These are phyloP conservation scores for Pyrocoelia pectoralis DNA, from an alignment of 2,888 invertebrate genomes.

Conservation along the genomic window DNA sequence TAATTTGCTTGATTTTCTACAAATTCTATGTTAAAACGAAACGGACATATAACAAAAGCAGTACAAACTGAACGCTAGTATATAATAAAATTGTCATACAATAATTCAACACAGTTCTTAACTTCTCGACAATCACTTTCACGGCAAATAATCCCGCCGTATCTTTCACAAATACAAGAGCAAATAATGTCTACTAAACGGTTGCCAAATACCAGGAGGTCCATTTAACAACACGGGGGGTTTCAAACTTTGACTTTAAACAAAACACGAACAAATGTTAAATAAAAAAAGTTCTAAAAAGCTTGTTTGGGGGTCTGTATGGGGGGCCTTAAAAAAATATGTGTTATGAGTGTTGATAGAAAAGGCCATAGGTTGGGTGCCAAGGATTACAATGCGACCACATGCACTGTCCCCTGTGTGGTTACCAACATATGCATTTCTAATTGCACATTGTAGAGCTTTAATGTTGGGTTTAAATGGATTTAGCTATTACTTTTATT, in stretches of 20 bases:
- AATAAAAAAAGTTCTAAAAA: slow-evolving; percentile 35
- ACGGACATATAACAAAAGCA: no score
- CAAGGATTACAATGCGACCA: slow-evolving; percentile 26
- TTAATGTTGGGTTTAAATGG: slow-evolving; percentile 1
- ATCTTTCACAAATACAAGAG: slow-evolving; percentile 42
- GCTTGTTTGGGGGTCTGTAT: slow-evolving; percentile 45
- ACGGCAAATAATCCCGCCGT: slow-evolving; percentile 43
- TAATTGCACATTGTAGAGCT: slow-evolving; percentile 26
- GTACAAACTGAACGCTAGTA: neutral
- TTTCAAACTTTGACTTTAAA: slow-evolving; percentile 40
- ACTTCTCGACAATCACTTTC: slow-evolving; percentile 37
- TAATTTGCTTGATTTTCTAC: no score
- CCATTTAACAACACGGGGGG: slow-evolving; percentile 45
- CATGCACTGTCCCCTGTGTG: slow-evolving; percentile 35
- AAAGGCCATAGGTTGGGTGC: slow-evolving; percentile 33
- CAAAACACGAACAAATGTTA: slow-evolving; percentile 39
- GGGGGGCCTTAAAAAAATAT: slow-evolving; percentile 40
- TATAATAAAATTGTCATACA: neutral
- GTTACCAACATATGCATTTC: slow-evolving; percentile 35
- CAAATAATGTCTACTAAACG: slow-evolving; percentile 32
- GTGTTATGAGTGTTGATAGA: slow-evolving; percentile 26
- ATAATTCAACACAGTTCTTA: neutral
- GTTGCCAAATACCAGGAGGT: slow-evolving; percentile 40
- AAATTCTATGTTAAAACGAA: no score
- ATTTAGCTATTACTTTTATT: neutral